These are phyloP conservation scores for Anarrhichthys ocellatus DNA, from an alignment of 2,113 vertebrate genomes.

Conservation along the genomic window DNA sequence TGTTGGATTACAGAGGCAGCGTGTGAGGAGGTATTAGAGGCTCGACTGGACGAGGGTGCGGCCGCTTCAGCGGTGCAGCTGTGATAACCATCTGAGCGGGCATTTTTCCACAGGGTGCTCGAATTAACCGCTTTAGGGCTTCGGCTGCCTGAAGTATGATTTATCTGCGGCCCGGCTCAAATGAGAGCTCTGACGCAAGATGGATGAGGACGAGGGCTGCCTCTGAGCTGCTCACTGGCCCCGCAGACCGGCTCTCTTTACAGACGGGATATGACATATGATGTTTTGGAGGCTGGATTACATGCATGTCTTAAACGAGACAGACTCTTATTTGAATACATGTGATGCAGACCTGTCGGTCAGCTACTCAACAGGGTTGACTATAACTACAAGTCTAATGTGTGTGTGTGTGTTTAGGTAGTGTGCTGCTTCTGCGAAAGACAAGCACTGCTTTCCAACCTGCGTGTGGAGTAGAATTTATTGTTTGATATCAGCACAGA, in stretches of 20 bases:
- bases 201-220: slow-evolving; percentile 65
- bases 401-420: slow-evolving; percentile 32
- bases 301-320: slow-evolving; percentile 14
- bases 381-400: slow-evolving; percentile 2
- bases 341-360: slow-evolving; percentile 21
- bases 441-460: slow-evolving; percentile 9
- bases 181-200: slow-evolving; percentile 78
- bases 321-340: slow-evolving; percentile 29
- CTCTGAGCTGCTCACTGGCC: slow-evolving; percentile 54
- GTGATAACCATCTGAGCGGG: slow-evolving; percentile 72
- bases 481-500: slow-evolving; percentile 51
- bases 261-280: slow-evolving; percentile 51
- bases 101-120: slow-evolving; percentile 77
- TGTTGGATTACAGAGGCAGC: slow-evolving; percentile 6
- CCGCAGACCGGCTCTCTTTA: slow-evolving; percentile 43
- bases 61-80: slow-evolving; percentile 66
- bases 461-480: slow-evolving; percentile 21
- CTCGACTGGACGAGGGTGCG: slow-evolving; percentile 17
- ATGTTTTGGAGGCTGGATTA: slow-evolving; percentile 38
- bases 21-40: neutral
- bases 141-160: slow-evolving; percentile 82
- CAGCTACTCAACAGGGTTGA: slow-evolving; percentile 25
- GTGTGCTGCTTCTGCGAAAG: neutral
- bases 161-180: slow-evolving; percentile 82
- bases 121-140: slow-evolving; percentile 83